Evolutionary conservation across 2,888 invertebrate genomes (phyloP), one percentile per base, ranked within the genome.

Genomic region (Hydraecia micacea): DNA sequence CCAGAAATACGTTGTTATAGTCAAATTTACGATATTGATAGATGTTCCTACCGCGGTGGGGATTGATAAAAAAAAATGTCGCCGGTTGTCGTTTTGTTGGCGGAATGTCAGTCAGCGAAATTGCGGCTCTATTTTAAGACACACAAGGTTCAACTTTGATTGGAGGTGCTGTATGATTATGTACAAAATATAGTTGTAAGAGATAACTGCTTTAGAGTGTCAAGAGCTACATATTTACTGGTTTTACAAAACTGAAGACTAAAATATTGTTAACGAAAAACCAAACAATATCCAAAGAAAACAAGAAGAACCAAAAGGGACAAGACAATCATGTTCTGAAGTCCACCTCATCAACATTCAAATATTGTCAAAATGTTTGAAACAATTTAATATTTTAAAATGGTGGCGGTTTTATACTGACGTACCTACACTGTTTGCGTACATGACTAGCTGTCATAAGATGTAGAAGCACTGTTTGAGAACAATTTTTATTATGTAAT

Each of bases 21-120:
- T 92, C 91, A 92, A 93, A 92, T 92, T 93, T 91, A 91, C 92
- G 90, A 90, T 91, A 93, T 93, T 93, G 94, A 94, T 92, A 91
- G 91, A 93, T 93, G 91, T 88, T 87, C 89, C 76, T 80, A 77
- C 83, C 73, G 86, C 83, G 83, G 86, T 87, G 81, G 89, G 88
- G 89, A 90, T 82, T 86, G 88, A 88, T 89, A 89, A 87, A 88
- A 82, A 82, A 91, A 86, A 88, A 84, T 86, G 81, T 86, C 81
- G 42, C 77, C 36, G 63, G 84, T 84, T 84, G 88, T 74, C 83
- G 69, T 74, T 84, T 79, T 80, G 74, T 39, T 25, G 15, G 71
- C 66, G 36, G 11, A 8, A 52, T 36, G 0, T 11, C 9, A 21
- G n/a, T 21, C 39, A 28, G 0, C 7, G 39, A 36, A 89, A 63